Evolutionary conservation across 2,113 vertebrate genomes (phyloP), one percentile per base, ranked within the genome.

Genomic region (Gnathonemus longibarbis): DNA sequence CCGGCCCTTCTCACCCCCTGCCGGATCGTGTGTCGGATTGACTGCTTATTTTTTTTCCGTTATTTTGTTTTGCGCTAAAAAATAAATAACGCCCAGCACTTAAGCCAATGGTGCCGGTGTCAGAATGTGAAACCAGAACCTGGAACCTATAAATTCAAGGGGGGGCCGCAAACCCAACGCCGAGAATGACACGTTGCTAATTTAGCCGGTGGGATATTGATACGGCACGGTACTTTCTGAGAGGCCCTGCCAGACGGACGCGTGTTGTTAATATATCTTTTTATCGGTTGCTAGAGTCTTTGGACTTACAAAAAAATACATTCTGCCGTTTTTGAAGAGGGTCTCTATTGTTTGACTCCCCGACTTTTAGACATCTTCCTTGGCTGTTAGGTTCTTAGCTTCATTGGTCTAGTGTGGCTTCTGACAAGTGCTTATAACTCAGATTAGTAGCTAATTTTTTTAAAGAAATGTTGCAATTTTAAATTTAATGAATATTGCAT

Each of bases 81-180:
- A 31, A 70, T 70, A 31, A 70, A 31, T 15, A 70, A 70, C 39
- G 27, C 62, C n/a, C 10, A 1, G 62, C 46, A 46, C 8, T 84
- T 84, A 80, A 80, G 74, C 35, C 35, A 80, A 39, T 15, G 45
- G 45, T 58, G 9, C 86, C n/a, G 24, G 83, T 48, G 4, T 70
- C 24, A 15, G 49, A 53, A 88, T 88, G 90, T 83, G 90, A 83
- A 90, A 90, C 49, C 27, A 56, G 86, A 90, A 88, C 85, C 70
- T 88, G 86, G 66, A 88, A 80, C 35, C 62, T 39, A 15, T 90
- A 90, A 90, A 90, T 88, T 88, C 66, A 58, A 46, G 35, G 35
- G n/a, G 10, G 24, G 45, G 49, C 4, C 89, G 31, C 89, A 88
- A 87, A 56, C 89, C 31, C 74, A 62, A 80, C 66, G 74, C 85